Conservation (phyloP, 2,888 invertebrate genomes). For the Theodoxus fluviatilis region DNA sequence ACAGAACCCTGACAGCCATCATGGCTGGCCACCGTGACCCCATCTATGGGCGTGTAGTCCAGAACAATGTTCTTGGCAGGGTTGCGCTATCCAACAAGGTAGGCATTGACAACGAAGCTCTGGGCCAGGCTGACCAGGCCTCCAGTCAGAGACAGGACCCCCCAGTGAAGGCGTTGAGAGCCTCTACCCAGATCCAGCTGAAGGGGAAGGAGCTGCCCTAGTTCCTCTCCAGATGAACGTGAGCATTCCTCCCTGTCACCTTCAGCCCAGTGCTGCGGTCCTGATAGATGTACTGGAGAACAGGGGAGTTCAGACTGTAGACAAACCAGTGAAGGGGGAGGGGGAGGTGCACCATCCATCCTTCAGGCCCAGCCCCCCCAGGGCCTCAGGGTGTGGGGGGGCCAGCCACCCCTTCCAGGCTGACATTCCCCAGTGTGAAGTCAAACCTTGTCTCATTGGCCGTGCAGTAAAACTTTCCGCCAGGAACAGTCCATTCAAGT, state of each 20-base stretch:
- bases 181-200: conserved; percentile 54
- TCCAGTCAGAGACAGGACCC: conserved; percentile 43
- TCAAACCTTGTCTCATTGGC: conserved; percentile 35
- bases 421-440: conserved; percentile 36
- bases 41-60: conserved; percentile 45
- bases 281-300: conserved; percentile 38
- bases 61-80: conserved; percentile 36
- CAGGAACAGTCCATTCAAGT: conserved; percentile 41
- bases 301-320: conserved; percentile 44
- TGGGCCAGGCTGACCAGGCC: conserved; percentile 42
- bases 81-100: conserved; percentile 49
- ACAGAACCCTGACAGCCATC: conserved; percentile 43
- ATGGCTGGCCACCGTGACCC: conserved; percentile 30
- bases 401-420: conserved; percentile 34
- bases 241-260: conserved; percentile 33
- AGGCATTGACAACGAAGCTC: conserved; percentile 38
- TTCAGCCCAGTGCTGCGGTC: conserved; percentile 29
- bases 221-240: conserved; percentile 52
- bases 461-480: conserved; percentile 35
- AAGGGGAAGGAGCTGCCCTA: conserved; percentile 53
- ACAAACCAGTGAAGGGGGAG: conserved; percentile 55
- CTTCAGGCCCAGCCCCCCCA: conserved; percentile 45
- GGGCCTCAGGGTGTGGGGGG: conserved; percentile 41
- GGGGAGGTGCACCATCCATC: conserved; percentile 45
- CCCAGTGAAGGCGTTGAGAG: conserved; percentile 32